A percentile compares a stretch with the other conserved stretches of the same genome.
Evolutionary conservation across 1,140 invertebrate species (phyloP).

Genomic region (Drosophila orosa): DNA sequence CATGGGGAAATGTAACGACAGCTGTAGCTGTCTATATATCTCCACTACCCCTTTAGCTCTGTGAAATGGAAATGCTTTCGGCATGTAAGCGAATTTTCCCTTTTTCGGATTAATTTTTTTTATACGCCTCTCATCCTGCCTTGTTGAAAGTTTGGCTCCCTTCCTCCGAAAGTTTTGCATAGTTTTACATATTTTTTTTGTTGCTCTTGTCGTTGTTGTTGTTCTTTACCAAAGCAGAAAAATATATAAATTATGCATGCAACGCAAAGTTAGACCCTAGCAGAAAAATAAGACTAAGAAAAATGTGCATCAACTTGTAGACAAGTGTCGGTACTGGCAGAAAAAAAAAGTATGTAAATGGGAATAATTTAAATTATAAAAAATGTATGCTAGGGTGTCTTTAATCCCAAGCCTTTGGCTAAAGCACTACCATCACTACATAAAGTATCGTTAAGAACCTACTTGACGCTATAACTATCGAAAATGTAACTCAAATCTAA

Average conservation of each 20-base stretch:
- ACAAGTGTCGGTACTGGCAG: constrained; percentile 13
- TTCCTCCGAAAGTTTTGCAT: constrained; percentile 69
- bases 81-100: constrained; percentile 46
- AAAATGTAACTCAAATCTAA: not conserved
- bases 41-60: not conserved
- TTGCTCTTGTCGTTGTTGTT: constrained; percentile 7
- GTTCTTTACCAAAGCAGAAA: constrained; percentile 55
- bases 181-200: constrained; percentile 71
- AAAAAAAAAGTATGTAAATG: not conserved
- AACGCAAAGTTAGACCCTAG: constrained; percentile 59
- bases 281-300: constrained; percentile 41
- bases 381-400: too few relatives aligned
- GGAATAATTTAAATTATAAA: not conserved
- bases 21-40: constrained; percentile 56
- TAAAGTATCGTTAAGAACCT: not conserved
- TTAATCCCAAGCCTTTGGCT: too few relatives aligned
- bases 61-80: constrained; percentile 31
- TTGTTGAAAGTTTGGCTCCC: constrained; percentile 50
- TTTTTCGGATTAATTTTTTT: constrained; percentile 63
- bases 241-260: constrained; percentile 82
- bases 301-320: constrained; percentile 53
- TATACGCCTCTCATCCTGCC: constrained; percentile 10
- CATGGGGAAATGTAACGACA: constrained; percentile 73
- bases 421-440: too few relatives aligned
- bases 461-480: not conserved